Evolutionary conservation across 2,797 vertebrate genomes (phyloP), one percentile per base, ranked within the genome.

Genomic region (Sebastes goodei): DNA sequence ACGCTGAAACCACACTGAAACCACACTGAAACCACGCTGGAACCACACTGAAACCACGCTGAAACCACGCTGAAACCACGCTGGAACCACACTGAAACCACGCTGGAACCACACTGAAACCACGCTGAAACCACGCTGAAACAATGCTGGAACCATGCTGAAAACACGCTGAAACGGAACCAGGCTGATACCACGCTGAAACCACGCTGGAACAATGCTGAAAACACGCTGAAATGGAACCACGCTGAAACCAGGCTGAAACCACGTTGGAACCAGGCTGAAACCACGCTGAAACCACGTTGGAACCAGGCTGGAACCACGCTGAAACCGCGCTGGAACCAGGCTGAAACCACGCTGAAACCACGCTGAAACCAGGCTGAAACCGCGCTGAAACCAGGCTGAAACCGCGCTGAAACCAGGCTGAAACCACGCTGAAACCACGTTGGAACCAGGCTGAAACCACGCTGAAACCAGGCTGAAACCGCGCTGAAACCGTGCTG

Each of bases 11-110:
- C 9, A 32, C 8, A 2, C 10, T 35, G 33, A 2, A 35, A 35
- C 33, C 10, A 35, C 0, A 10, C 33, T 38, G 35, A 0, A 38
- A 6, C 12, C 11, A 11, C 0, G 0, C 4, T 35, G 33, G 0
- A 35, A 35, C 10, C 33, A 11, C 0, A 4, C 10, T 35, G 33
- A 0, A 35, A 35, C 33, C 33, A 35, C 0, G 0, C 35, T 35
- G 35, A 0, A 35, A 35, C 11, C 10, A 35, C 0, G 0, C 4
- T 35, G 33, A 0, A 33, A 33, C 9, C 7, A 2, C 0, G 9
- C 30, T 35, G 33, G 0, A 11, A 35, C 4, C 33, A 35, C 0
- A 0, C 33, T 35, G 33, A 0, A 35, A 35, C 10, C 33, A 35
- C 0, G 0, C 10, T 35, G 33, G 0, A 2, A 35, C 33, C 33